Percentiles rank a stretch among this genome's conserved stretches.
phyloP scores from a whole-genome alignment of 37 sponge, comb jelly and placozoan genomes.

The Axinella damicornis region DNA sequence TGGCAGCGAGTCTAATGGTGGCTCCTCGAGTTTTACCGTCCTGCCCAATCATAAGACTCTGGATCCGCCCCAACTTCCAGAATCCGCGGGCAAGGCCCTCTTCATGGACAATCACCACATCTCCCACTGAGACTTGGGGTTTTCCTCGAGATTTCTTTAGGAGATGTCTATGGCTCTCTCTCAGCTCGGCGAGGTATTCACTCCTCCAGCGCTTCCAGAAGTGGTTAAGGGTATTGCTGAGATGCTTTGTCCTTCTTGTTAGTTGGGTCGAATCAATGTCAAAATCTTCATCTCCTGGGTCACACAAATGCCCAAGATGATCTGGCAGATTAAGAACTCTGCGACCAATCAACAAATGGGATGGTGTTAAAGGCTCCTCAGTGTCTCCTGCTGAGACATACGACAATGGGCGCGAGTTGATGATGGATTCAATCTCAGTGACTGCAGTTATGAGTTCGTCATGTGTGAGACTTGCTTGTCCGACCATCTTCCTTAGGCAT shows the following conservation, averaged over 20 bases:
- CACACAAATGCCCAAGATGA: not conserved
- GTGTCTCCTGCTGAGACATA: too few species aligned
- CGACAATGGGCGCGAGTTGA: conserved; percentile 26
- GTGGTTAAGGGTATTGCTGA: conserved; percentile 20
- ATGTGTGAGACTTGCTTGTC: too few species aligned
- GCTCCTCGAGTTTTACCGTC: not conserved
- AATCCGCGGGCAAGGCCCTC: not conserved
- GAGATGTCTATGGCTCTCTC: too few species aligned
- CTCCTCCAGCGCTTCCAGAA: too few species aligned
- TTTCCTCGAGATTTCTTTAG: too few species aligned
- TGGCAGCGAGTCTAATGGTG: not conserved
- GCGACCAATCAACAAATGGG: conserved; percentile 22
- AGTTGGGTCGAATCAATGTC: not conserved
- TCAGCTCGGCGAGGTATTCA: too few species aligned
- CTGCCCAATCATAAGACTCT: not conserved
- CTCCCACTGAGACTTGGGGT: too few species aligned
- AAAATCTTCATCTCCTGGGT: conserved; percentile 35
- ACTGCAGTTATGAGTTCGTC: too few species aligned
- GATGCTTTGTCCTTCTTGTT: conserved; percentile 31
- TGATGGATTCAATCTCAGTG: too few species aligned
- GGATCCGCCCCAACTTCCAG: not conserved
- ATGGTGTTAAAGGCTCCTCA: too few species aligned
- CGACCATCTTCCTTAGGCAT: too few species aligned
- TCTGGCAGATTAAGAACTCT: conserved; percentile 16
- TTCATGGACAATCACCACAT: not conserved